Evolutionary conservation across 2,797 vertebrate genomes (phyloP).

Genomic region (Poeciliopsis gracilis): DNA sequence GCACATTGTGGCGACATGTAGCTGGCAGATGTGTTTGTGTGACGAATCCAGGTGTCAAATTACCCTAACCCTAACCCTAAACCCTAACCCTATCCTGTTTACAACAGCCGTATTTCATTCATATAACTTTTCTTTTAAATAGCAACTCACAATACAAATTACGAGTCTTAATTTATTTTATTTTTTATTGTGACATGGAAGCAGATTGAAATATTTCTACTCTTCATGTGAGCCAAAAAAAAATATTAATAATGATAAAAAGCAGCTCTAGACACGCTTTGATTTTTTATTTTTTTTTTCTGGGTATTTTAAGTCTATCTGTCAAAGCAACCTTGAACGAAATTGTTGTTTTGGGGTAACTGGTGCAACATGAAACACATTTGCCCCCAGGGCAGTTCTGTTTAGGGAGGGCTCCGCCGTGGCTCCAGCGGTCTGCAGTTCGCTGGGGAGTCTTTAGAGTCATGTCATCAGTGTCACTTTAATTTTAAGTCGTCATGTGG

Average conservation of each 20-base stretch:
- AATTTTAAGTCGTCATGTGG: constrained; percentile 62
- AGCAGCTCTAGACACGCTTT: constrained; percentile 15
- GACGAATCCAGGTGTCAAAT: too few species aligned
- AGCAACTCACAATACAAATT: neutral
- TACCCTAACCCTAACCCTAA: too few species aligned
- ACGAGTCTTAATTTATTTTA: neutral
- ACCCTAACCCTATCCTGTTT: too few species aligned
- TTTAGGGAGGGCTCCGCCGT: constrained; percentile 59
- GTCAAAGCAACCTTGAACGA: constrained; percentile 53
- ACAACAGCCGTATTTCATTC: neutral
- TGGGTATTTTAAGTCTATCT: constrained; percentile 44
- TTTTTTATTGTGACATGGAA: constrained; percentile 8
- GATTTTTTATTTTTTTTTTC: constrained; percentile 18
- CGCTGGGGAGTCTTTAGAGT: constrained; percentile 57
- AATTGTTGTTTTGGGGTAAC: constrained; percentile 60
- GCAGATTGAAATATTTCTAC: constrained; percentile 24
- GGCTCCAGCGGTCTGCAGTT: constrained; percentile 70
- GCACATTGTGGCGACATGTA: too few species aligned
- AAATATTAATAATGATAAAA: neutral
- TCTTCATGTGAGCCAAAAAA: constrained; percentile 12
- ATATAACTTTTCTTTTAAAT: neutral
- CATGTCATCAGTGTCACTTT: constrained; percentile 65
- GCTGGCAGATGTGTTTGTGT: too few species aligned
- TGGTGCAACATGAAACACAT: constrained; percentile 57
- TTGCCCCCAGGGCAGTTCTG: constrained; percentile 55